Conservation (phyloP, 2,113 vertebrate species). For the Elephantulus edwardii region DNA sequence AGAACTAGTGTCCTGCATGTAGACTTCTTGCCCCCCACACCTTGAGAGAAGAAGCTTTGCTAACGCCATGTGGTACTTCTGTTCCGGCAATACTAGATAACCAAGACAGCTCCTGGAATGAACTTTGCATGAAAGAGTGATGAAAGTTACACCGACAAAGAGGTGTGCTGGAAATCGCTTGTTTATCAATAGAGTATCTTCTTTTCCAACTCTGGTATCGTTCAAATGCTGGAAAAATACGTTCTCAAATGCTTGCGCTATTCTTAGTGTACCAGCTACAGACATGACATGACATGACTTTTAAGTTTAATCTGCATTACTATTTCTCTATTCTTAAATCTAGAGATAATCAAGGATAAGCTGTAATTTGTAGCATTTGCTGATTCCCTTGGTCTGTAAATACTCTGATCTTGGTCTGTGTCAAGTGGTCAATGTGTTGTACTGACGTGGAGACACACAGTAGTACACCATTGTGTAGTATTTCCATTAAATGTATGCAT, state of each 20-base stretch:
- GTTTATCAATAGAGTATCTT: background rate
- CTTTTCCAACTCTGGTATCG: background rate
- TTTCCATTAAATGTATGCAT: background rate
- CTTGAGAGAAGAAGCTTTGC: background rate
- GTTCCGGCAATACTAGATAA: background rate
- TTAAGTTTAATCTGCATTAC: background rate
- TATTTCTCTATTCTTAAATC: background rate
- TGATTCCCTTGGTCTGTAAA: background rate
- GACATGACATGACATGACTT: background rate
- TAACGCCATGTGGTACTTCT: background rate
- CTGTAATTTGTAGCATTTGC: background rate
- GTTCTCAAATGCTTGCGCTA: background rate
- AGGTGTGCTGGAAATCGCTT: background rate
- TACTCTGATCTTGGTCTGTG: background rate
- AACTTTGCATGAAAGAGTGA: background rate
- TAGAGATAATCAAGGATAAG: background rate
- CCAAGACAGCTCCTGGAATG: background rate
- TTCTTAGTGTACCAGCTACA: background rate
- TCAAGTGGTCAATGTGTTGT: background rate
- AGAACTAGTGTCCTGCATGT: background rate
- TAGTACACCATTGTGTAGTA: background rate
- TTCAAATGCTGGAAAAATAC: constrained; percentile 1
- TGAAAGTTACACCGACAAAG: background rate
- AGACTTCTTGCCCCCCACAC: background rate
- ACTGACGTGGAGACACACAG: background rate